phyloP scores from a whole-genome alignment of 2,888 invertebrate genomes.

The Acleris laterana region DNA sequence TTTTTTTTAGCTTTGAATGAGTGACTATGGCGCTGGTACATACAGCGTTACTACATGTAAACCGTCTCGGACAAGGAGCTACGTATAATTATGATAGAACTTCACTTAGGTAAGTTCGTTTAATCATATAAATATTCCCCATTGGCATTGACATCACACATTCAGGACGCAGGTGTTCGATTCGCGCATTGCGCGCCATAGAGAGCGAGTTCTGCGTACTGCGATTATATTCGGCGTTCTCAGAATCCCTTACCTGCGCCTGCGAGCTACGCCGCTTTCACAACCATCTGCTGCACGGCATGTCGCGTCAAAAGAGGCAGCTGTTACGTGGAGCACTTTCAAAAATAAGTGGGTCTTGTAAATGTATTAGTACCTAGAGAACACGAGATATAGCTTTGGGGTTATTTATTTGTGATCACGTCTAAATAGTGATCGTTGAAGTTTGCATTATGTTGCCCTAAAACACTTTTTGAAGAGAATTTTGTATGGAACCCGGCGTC shows the following conservation, averaged over 20 bases:
- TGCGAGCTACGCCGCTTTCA: conserved; percentile 61
- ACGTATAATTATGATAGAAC: too few species aligned
- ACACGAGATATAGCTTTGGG: too few species aligned
- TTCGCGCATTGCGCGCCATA: conserved; percentile 63
- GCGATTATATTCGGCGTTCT: conserved; percentile 82
- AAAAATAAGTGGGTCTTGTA: background rate
- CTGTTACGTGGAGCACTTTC: conserved; percentile 37
- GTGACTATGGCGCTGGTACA: too few species aligned
- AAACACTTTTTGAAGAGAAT: too few species aligned
- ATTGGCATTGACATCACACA: conserved; percentile 35
- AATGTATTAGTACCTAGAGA: background rate
- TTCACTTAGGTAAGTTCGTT: too few species aligned
- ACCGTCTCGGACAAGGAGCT: too few species aligned
- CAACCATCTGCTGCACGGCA: conserved; percentile 70
- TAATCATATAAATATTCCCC: conserved; percentile 25
- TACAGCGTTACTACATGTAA: too few species aligned
- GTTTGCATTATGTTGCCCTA: too few species aligned
- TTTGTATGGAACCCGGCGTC: too few species aligned
- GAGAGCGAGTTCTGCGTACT: conserved; percentile 75
- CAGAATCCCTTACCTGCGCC: conserved; percentile 77
- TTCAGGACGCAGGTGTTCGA: conserved; percentile 62
- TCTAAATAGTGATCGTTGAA: too few species aligned
- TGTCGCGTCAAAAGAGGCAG: conserved; percentile 44
- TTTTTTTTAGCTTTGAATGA: too few species aligned
- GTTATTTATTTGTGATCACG: too few species aligned